Conservation (phyloP, 2,113 vertebrate species). For the Dromiciops gliroides region DNA sequence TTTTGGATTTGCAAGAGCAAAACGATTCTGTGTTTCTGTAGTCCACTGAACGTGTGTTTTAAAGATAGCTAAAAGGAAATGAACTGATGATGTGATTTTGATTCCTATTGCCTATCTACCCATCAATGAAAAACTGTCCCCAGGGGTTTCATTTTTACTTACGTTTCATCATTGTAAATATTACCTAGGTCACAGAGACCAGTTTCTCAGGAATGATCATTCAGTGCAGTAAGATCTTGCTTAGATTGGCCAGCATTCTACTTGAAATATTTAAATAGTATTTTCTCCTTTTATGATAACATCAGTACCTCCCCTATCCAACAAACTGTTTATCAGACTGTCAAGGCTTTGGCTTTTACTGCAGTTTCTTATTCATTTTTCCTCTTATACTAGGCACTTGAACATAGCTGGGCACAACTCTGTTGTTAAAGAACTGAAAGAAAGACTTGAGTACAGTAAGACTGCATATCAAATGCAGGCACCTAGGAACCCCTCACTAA, state of each 20-base stretch:
- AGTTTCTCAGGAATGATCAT: background rate
- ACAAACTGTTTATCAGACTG: background rate
- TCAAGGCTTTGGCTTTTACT: slow-evolving; percentile 19
- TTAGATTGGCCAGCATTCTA: slow-evolving; percentile 22
- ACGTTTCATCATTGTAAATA: slow-evolving; percentile 12
- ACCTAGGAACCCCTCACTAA: slow-evolving; percentile 50
- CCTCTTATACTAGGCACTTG: background rate
- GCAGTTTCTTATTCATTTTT: slow-evolving; percentile 9
- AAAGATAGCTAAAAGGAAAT: slow-evolving; percentile 35
- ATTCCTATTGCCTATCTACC: slow-evolving; percentile 26
- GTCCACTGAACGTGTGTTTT: background rate
- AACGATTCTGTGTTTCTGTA: slow-evolving; percentile 17
- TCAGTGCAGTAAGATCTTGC: background rate
- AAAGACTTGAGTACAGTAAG: slow-evolving; percentile 45
- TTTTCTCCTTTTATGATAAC: slow-evolving; percentile 36
- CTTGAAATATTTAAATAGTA: slow-evolving; percentile 23
- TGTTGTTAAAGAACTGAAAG: slow-evolving; percentile 31
- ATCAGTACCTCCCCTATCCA: background rate
- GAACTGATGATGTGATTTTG: slow-evolving; percentile 10
- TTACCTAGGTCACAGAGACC: slow-evolving; percentile 23
- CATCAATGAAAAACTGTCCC: background rate
- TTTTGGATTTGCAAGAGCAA: slow-evolving; percentile 41
- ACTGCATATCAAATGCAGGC: slow-evolving; percentile 54
- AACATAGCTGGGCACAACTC: background rate
- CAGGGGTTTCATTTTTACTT: slow-evolving; percentile 46